Base-by-base conservation (phyloP, 1,140 invertebrate species). In the Zaprionus ghesquierei region DNA sequence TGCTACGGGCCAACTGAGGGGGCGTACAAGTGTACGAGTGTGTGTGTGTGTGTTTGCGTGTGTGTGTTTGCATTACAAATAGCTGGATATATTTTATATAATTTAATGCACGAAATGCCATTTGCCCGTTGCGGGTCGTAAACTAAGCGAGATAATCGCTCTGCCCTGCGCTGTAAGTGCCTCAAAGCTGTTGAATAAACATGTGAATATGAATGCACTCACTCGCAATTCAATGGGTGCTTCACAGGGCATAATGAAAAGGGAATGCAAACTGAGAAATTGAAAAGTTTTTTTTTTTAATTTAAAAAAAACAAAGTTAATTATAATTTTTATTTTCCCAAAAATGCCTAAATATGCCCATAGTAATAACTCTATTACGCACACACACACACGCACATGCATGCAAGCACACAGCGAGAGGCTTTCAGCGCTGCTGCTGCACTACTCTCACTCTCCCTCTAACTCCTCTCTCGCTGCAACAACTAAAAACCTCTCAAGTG, bases 101-200 rank as follows among this genome's bases (percentile, higher is more conserved):
- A 73, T 73, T 73, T 73, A 55, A 73, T 73, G 70, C 64, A 69
- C 56, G 50, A 73, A 61, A 69, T 56, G 64, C 70, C 56, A 70
- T 69, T 69, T 41, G 49, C 49, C 25, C 8, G 22, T 20, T 54
- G 44, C 10, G 29, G 51, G 33, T 73, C 70, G 56, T 69, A 56
- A 69, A 69, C 49, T 69, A 38, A 41, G n/a, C 56, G 20, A 62
- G 56, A 73, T 69, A 69, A 73, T 69, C 56, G 64, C 50, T 3
- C 23, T 27, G 10, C 20, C 41, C 41, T 22, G 41, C 9, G 2
- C 33, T n/a, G 33, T 8, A 15, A 29, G 38, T 63, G 44, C 41
- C 23, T 62, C 29, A 22, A 53, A 44, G 9, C 50, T 20, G 10
- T 54, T 63, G 61, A 63, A 63, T 63, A 63, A 41, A 31, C 50